Percentiles rank a stretch among this genome's conserved stretches.
These are phyloP conservation scores for Lasioglossum leucozonium DNA, from an alignment of 2,888 invertebrate genomes.

Conservation along the genomic window DNA sequence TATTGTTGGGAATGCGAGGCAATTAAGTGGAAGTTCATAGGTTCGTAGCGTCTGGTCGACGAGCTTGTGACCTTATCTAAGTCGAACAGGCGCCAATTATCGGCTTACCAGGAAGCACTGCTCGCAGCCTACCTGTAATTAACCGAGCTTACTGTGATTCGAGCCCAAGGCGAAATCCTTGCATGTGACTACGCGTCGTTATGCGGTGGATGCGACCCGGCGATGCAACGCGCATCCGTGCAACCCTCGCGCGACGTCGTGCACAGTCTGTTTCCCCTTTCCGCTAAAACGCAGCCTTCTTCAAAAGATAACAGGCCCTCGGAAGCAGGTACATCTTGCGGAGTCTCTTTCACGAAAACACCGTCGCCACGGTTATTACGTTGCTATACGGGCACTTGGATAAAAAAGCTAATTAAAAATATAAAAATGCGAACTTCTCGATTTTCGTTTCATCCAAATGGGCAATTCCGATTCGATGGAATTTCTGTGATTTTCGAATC, in stretches of 20 bases:
- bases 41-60: constrained; percentile 40
- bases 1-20: constrained; percentile 53
- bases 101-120: constrained; percentile 63
- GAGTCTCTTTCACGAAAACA: neutral
- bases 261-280: neutral
- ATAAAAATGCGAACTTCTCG: too few relatives aligned
- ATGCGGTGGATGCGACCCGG: neutral
- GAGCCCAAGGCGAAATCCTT: constrained; percentile 56
- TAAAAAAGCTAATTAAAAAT: neutral
- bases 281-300: neutral
- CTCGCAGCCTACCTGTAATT: constrained; percentile 66
- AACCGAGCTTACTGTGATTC: constrained; percentile 56
- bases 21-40: constrained; percentile 62
- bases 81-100: constrained; percentile 71
- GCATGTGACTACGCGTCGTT: constrained; percentile 40
- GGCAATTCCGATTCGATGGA: neutral
- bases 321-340: neutral
- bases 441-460: too few relatives aligned
- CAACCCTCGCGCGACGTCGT: neutral
- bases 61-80: constrained; percentile 67
- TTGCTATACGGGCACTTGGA: neutral
- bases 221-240: neutral
- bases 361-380: neutral
- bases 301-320: neutral
- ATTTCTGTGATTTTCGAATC: neutral